phyloP scores from a whole-genome alignment of 2,888 invertebrate genomes.

The Fragum sueziense region DNA sequence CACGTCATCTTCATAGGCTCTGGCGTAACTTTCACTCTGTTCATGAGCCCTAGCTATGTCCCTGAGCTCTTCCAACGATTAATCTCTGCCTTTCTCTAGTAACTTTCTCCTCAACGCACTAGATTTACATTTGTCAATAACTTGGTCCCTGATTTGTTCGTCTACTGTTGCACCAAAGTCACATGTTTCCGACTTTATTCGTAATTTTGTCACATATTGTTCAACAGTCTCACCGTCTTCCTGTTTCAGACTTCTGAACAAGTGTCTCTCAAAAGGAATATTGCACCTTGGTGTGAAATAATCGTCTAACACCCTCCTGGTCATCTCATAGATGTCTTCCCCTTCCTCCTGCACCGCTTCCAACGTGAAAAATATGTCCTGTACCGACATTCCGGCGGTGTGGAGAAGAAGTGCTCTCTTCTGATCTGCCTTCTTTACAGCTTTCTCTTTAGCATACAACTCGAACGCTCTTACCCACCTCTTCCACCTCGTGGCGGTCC shows the following conservation, averaged over 20 bases:
- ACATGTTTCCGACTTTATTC: conserved; percentile 22
- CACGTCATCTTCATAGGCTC: too few species aligned
- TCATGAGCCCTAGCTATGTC: conserved; percentile 20
- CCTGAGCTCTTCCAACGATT: conserved; percentile 16
- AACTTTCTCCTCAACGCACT: not conserved
- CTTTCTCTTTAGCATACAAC: conserved; percentile 40
- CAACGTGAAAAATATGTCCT: conserved; percentile 14
- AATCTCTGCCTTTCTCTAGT: conserved; percentile 6
- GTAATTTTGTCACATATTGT: conserved; percentile 25
- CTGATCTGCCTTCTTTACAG: conserved; percentile 24
- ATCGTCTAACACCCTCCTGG: not conserved
- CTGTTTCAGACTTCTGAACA: conserved; percentile 46
- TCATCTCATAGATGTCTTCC: not conserved
- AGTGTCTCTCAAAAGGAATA: conserved; percentile 42
- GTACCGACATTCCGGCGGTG: not conserved
- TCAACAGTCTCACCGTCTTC: conserved; percentile 10
- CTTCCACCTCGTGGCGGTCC: conserved; percentile 21
- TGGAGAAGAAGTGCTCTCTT: not conserved
- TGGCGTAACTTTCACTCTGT: conserved; percentile 4
- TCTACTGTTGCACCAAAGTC: conserved; percentile 25
- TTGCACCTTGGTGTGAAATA: conserved; percentile 42
- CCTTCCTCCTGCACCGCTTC: not conserved
- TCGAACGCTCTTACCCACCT: conserved; percentile 50
- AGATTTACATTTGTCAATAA: conserved; percentile 16
- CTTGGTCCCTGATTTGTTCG: conserved; percentile 17